Conservation (phyloP, 2,797 vertebrate species). For the Hyperoplus lanceolatus region DNA sequence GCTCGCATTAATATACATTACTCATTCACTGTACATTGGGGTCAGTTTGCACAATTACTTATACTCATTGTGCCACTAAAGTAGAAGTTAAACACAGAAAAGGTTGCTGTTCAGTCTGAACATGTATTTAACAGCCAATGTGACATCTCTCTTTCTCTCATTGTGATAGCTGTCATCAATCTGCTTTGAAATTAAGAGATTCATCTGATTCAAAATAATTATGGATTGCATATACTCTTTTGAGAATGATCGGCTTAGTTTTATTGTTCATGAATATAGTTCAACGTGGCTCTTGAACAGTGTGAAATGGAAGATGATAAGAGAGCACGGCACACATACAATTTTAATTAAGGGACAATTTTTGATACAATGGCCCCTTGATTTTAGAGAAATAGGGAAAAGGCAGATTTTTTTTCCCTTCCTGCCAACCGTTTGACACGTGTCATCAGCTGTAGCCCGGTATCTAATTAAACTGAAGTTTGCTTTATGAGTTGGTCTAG, state of each 20-base stretch:
- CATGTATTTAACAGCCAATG: neutral
- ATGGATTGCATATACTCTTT: neutral
- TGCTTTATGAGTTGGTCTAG: neutral
- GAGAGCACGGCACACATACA: neutral
- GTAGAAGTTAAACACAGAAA: neutral
- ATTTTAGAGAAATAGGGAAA: conserved; percentile 6
- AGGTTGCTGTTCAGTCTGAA: neutral
- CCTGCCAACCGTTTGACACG: neutral
- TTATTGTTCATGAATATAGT: neutral
- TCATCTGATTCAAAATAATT: neutral
- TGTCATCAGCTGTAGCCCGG: conserved; percentile 1
- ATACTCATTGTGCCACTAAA: neutral
- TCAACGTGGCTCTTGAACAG: neutral
- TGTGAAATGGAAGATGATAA: neutral
- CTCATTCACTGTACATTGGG: conserved; percentile 26
- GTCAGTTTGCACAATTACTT: conserved; percentile 17
- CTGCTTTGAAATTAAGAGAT: neutral
- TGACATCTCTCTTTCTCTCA: neutral
- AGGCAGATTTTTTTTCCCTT: neutral
- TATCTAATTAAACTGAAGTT: conserved; percentile 8
- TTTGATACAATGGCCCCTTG: neutral
- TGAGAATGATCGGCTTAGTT: neutral
- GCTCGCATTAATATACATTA: conserved; percentile 44
- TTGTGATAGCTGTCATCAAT: neutral
- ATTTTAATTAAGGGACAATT: neutral